Evolutionary conservation across 2,113 vertebrate genomes (phyloP), one percentile per base, ranked within the genome.

Genomic region (Mormyrus iriodes): DNA sequence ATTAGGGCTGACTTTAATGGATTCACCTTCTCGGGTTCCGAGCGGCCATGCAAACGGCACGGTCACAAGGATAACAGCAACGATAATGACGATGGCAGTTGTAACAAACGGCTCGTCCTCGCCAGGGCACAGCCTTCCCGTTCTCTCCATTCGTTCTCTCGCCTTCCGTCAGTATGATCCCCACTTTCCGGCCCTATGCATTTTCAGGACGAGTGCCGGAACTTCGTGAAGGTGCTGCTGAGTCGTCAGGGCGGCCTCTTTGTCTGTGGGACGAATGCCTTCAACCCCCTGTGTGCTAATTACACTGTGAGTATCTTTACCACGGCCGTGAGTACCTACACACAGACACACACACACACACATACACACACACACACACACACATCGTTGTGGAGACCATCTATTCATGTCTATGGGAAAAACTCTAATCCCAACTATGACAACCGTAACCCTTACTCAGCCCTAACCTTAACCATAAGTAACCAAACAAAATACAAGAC

Each of bases 211-310:
- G 98, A 99, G 93, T 99, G 98, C 88, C 96, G 97, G 4, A 99
- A 99, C 93, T 99, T 99, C 90, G 92, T 99, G 90, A 99, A 98
- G 95, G 98, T 99, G 90, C 95, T 99, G 90, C 95, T 99, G 90
- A 96, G 97, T 69, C 93, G 96, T 3, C 95, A 94, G 6, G 94
- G 96, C 69, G 97, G 96, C 89, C 95, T 99, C 42, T 99, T 99
- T 27, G 94, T 98, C 88, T 99, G 98, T 0, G 98, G 98, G 55
- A 99, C 98, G 92, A 99, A 99, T 2, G 98, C 98, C 91, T 99
- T 99, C 95, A 99, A 99, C 93, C 98, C 98, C 0, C 88, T 98
- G 24, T 99, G 98, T 4, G 97, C 97, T 93, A 98, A 98, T 95
- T 99, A 98, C 90, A 98, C 97, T 10, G 98, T 99, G 94, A 98